Conservation (phyloP, 2,888 invertebrate species). For the Diloba caeruleocephala region DNA sequence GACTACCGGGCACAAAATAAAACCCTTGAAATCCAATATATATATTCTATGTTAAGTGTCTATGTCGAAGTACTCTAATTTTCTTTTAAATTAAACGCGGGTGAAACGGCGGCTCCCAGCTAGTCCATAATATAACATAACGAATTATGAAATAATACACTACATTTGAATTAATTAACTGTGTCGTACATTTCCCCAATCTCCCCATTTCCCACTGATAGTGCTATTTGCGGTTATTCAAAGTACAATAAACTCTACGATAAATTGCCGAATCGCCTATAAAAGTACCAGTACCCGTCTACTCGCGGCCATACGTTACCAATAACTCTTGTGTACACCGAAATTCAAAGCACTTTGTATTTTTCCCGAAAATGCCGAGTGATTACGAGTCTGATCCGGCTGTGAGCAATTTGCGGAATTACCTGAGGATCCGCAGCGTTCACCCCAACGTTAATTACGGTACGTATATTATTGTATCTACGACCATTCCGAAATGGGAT, state of each 20-base stretch:
- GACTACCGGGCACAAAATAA: too few species aligned
- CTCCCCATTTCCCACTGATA: conserved; percentile 37
- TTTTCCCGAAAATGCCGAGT: conserved; percentile 57
- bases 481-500: conserved; percentile 3
- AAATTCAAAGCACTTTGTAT: conserved; percentile 3
- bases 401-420: conserved; percentile 92
- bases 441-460: conserved; percentile 94
- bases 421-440: conserved; percentile 92
- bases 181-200: conserved; percentile 13
- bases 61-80: too few species aligned
- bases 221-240: conserved; percentile 48
- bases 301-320: background rate
- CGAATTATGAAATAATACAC: too few species aligned
- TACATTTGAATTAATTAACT: background rate
- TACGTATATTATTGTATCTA: conserved; percentile 67
- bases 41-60: too few species aligned
- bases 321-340: background rate
- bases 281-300: conserved; percentile 11
- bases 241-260: conserved; percentile 33
- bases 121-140: too few species aligned
- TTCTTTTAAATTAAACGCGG: too few species aligned
- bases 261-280: conserved; percentile 39
- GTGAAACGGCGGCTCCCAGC: too few species aligned
- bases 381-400: conserved; percentile 78
- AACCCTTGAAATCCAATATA: too few species aligned